A percentile compares a stretch with the other conserved stretches of the same genome.
Conservation (phyloP, 1,140 invertebrate genomes). For the Fopius arisanus region DNA sequence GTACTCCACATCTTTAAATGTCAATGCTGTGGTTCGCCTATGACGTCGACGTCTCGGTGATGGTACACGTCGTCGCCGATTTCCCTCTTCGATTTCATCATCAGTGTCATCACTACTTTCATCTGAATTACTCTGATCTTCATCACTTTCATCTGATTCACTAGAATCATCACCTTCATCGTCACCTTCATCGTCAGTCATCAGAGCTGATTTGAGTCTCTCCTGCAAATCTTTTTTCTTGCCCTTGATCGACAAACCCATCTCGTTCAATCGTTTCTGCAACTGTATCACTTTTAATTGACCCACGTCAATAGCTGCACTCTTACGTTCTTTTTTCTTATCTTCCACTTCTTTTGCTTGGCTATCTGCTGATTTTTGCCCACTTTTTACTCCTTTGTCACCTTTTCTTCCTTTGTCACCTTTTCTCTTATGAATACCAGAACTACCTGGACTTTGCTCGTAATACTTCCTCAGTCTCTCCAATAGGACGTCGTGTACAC, state of each 20-base stretch:
- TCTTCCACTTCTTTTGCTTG: background rate
- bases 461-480: background rate
- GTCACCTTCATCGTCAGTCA: background rate
- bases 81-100: constrained; percentile 11
- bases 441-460: no score
- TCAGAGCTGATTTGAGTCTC: background rate
- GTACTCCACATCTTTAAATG: constrained; percentile 26
- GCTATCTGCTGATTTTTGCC: background rate
- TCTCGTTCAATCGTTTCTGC: background rate
- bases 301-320: background rate
- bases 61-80: background rate
- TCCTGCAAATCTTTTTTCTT: background rate
- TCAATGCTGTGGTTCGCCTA: background rate
- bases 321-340: background rate
- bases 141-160: background rate
- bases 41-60: background rate
- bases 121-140: background rate
- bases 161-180: background rate
- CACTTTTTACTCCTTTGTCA: no score
- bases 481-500: background rate
- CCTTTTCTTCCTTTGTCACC: no score
- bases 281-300: background rate
- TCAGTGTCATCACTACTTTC: constrained; percentile 14
- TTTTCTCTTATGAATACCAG: no score
- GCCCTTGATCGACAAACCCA: background rate